Percentiles rank a stretch among this genome's conserved stretches.
Conservation (phyloP, 2,113 vertebrate species). For the Anolis sagrei region DNA sequence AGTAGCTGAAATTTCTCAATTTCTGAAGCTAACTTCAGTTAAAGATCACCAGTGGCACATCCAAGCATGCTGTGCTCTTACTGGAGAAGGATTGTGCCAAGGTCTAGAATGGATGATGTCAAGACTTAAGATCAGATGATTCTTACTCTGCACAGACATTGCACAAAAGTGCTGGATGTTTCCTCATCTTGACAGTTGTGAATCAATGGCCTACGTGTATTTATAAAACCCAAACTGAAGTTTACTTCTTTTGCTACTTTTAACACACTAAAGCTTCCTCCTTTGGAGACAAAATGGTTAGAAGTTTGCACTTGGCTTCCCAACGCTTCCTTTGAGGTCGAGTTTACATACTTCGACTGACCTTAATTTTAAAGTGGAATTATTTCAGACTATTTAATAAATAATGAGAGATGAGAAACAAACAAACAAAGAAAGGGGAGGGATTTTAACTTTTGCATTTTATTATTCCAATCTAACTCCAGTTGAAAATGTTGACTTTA, state of each 20-base stretch:
- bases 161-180: conserved; percentile 64
- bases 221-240: conserved; percentile 75
- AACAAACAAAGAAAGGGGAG: conserved; percentile 68
- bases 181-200: conserved; percentile 72
- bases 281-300: conserved; percentile 50
- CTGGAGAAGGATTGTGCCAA: conserved; percentile 96
- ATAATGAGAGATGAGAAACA: conserved; percentile 71
- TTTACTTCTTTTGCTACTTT: conserved; percentile 72
- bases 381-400: conserved; percentile 66
- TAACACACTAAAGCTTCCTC: conserved; percentile 63
- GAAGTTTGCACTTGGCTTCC: conserved; percentile 51
- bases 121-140: conserved; percentile 96
- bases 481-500: conserved; percentile 53
- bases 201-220: conserved; percentile 75
- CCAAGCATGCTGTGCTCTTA: conserved; percentile 97
- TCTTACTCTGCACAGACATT: conserved; percentile 76
- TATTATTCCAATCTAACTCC: conserved; percentile 50
- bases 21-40: conserved; percentile 93
- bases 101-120: conserved; percentile 99
- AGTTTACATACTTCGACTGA: conserved; percentile 64
- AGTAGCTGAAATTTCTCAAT: conserved; percentile 98
- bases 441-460: conserved; percentile 60
- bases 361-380: conserved; percentile 59
- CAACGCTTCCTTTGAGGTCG: conserved; percentile 56
- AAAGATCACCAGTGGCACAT: conserved; percentile 99